These are phyloP conservation scores for Drosophila silvestris DNA, from an alignment of 2,888 invertebrate species.

Conservation along the genomic window DNA sequence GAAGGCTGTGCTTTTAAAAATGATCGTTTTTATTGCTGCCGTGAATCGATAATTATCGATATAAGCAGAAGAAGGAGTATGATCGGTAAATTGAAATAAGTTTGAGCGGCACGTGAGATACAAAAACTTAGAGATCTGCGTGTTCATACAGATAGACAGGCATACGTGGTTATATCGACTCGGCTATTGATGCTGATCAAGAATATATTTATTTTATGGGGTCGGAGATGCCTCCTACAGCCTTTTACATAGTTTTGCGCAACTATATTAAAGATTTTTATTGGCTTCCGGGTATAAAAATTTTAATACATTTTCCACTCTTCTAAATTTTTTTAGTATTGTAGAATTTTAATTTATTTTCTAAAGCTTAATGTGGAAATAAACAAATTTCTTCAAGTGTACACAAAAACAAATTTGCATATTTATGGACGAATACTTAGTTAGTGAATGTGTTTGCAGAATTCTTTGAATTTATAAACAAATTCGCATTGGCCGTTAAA, in stretches of 20 bases:
- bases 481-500: not conserved
- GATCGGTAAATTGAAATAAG: not conserved
- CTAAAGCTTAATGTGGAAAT: not conserved
- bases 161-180: not conserved
- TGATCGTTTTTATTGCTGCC: not conserved
- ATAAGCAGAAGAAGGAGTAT: not conserved
- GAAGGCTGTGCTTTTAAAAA: no score
- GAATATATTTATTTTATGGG: not conserved
- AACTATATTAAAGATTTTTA: not conserved
- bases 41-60: not conserved
- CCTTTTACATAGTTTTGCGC: no score
- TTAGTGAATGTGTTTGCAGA: not conserved
- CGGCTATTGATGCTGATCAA: not conserved
- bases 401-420: conserved; percentile 12
- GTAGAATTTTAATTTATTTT: not conserved
- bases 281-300: not conserved
- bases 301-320: not conserved
- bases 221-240: not conserved
- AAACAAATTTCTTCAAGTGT: conserved; percentile 7
- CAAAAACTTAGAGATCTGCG: not conserved
- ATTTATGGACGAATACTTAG: not conserved
- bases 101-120: not conserved
- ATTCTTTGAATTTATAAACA: conserved; percentile 1
- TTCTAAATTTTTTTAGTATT: not conserved
- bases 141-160: not conserved